These are phyloP conservation scores for Gallinago paraguaiae DNA, from an alignment of 2,113 vertebrate genomes.

Conservation along the genomic window DNA sequence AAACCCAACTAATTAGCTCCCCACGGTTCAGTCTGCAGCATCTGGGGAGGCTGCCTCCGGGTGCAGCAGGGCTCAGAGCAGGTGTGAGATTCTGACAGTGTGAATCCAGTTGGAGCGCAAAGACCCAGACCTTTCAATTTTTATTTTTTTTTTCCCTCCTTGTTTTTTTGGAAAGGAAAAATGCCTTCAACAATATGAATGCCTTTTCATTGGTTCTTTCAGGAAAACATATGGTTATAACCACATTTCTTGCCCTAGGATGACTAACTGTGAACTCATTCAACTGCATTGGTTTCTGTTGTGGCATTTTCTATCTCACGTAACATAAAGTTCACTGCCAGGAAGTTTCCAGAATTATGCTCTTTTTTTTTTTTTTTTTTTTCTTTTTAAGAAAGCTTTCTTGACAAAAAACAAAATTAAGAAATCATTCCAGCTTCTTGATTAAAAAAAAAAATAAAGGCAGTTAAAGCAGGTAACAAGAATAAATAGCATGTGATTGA, in stretches of 20 bases:
- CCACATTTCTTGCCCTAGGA: constrained; percentile 68
- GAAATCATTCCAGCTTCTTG: neutral
- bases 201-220: constrained; percentile 62
- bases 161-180: constrained; percentile 64
- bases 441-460: neutral
- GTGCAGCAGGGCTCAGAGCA: constrained; percentile 2
- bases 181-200: constrained; percentile 58
- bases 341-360: constrained; percentile 56
- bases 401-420: constrained; percentile 13
- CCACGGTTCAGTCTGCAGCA: neutral
- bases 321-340: constrained; percentile 56
- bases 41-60: neutral
- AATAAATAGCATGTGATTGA: constrained; percentile 65
- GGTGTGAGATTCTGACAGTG: constrained; percentile 38
- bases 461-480: constrained; percentile 45
- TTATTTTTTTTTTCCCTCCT: neutral
- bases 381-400: neutral
- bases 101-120: constrained; percentile 45
- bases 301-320: constrained; percentile 55
- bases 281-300: constrained; percentile 48
- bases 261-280: constrained; percentile 71
- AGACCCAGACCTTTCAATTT: constrained; percentile 27
- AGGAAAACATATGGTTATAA: constrained; percentile 65
- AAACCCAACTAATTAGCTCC: neutral
- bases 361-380: neutral